Evolutionary conservation across 2,888 invertebrate genomes (phyloP).

Genomic region (Himalopsyche anomala): DNA sequence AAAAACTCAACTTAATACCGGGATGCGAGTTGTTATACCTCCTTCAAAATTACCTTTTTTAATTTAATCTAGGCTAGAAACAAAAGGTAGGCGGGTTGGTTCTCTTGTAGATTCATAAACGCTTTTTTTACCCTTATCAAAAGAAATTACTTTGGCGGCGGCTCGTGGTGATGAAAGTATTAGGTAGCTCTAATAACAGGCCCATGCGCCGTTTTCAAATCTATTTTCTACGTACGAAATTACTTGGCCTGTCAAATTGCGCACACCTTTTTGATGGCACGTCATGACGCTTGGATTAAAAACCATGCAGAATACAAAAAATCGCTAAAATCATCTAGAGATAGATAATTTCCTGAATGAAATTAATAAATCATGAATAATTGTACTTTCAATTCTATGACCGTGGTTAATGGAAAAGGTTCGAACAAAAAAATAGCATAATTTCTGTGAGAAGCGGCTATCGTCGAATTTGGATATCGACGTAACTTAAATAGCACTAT

Average conservation of each 20-base stretch:
- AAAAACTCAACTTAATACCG: slow-evolving; percentile 10
- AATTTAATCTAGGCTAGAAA: slow-evolving; percentile 56
- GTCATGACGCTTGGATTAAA: slow-evolving; percentile 10
- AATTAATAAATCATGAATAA: no score
- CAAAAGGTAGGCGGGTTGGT: slow-evolving; percentile 57
- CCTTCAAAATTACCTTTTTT: slow-evolving; percentile 52
- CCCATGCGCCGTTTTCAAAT: slow-evolving; percentile 51
- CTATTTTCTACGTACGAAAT: slow-evolving; percentile 51
- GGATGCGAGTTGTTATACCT: slow-evolving; percentile 47
- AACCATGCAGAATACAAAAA: neutral
- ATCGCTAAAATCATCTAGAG: no score
- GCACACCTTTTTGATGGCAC: slow-evolving; percentile 41
- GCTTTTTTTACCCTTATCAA: slow-evolving; percentile 65
- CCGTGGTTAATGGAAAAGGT: no score
- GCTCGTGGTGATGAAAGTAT: slow-evolving; percentile 64
- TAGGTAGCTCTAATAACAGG: slow-evolving; percentile 63
- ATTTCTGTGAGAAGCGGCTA: no score
- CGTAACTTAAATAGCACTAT: no score
- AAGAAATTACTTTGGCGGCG: slow-evolving; percentile 63
- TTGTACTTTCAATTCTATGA: no score
- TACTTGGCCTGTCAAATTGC: slow-evolving; percentile 43
- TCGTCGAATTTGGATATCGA: no score
- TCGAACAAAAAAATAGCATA: no score
- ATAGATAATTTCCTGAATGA: no score
- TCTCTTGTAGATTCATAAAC: slow-evolving; percentile 57